Conservation (phyloP, 2,797 vertebrate species). For the Poeciliopsis infans region DNA sequence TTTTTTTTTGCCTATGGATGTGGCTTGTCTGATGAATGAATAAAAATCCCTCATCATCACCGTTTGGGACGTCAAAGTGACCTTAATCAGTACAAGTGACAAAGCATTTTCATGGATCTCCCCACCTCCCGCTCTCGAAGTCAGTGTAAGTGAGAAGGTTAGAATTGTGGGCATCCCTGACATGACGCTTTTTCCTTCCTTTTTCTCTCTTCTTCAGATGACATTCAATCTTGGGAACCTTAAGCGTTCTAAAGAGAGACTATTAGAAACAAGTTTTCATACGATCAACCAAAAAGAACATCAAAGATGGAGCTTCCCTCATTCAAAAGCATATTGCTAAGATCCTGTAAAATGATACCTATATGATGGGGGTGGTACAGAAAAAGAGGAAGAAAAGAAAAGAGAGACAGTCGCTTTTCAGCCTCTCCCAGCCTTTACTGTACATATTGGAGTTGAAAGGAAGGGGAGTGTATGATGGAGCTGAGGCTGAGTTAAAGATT, state of each 20-base stretch:
- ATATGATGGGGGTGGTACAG: constrained; percentile 22
- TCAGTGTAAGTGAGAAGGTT: constrained; percentile 43
- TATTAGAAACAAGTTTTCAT: background rate
- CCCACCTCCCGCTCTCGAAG: constrained; percentile 20
- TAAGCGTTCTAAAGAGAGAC: background rate
- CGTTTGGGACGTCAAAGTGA: constrained; percentile 53
- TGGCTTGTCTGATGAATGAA: constrained; percentile 10
- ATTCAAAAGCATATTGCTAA: background rate
- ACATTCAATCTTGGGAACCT: constrained; percentile 22
- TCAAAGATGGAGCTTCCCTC: background rate
- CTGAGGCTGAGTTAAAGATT: constrained; percentile 31
- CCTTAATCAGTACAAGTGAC: constrained; percentile 72
- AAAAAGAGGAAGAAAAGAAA: constrained; percentile 22
- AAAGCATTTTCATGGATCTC: constrained; percentile 49
- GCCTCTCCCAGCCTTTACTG: constrained; percentile 46
- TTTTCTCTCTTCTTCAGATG: background rate
- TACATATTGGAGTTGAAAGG: constrained; percentile 61
- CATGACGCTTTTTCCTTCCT: constrained; percentile 20
- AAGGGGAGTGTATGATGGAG: constrained; percentile 37
- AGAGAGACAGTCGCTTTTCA: constrained; percentile 51
- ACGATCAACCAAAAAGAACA: background rate
- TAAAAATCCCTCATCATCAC: constrained; percentile 56
- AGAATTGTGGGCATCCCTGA: constrained; percentile 35
- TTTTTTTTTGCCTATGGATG: constrained; percentile 2
- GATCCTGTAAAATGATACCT: constrained; percentile 54